Conservation (phyloP, 2,888 invertebrate genomes). For the Nephrotoma appendiculata region DNA sequence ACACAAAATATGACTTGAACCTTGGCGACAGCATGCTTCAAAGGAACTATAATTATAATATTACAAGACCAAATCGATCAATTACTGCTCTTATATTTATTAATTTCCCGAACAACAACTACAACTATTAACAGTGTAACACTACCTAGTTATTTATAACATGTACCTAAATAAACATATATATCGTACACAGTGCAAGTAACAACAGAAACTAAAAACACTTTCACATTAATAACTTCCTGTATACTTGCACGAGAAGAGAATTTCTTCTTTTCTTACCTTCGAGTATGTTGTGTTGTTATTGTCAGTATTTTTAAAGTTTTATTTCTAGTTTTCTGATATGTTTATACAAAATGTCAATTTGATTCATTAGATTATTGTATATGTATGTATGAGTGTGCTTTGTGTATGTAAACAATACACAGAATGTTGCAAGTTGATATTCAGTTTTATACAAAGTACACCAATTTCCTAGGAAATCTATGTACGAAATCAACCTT, state of each 20-base stretch:
- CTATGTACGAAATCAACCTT: not conserved
- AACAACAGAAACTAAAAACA: not conserved
- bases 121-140: not conserved
- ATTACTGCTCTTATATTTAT: not conserved
- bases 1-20: no score
- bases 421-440: not conserved
- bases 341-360: not conserved
- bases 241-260: not conserved
- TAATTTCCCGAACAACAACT: not conserved
- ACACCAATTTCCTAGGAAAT: not conserved
- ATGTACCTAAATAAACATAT: not conserved
- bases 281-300: not conserved
- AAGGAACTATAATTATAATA: no score
- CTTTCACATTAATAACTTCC: not conserved
- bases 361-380: not conserved
- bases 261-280: not conserved
- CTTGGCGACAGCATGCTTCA: no score
- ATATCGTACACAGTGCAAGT: not conserved
- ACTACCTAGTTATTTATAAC: not conserved
- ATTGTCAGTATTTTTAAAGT: not conserved
- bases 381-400: not conserved
- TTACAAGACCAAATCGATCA: not conserved
- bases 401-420: not conserved
- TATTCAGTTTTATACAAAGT: not conserved
- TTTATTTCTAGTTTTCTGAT: not conserved